Base-by-base conservation (phyloP, 2,113 vertebrate genomes). In the Albula glossodonta region DNA sequence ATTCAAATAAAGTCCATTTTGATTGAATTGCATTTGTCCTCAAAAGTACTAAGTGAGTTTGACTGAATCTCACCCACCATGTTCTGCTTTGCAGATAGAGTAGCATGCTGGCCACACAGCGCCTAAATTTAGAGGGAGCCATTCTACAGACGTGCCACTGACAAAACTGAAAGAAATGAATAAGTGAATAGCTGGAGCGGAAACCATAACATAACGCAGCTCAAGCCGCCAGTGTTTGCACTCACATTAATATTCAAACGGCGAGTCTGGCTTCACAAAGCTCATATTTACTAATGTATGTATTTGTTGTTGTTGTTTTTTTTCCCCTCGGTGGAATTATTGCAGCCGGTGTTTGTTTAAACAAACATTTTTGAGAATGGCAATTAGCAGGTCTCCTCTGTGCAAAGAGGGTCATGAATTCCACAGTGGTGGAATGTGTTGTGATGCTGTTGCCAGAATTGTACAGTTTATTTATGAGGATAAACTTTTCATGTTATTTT, bases 221-320 rank as follows among this genome's bases (percentile, higher is more conserved):
- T 48, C 70, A 83, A 74, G 7, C 88, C 88, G 90, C 86, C 85
- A 87, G 91, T 92, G 90, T 92, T 91, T 94, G 94, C 93, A 93
- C 92, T 90, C 82, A 81, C 91, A 94, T 95, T 92, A 94, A 94
- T 94, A 94, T 95, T 93, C 91, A 94, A 89, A 89, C 88, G 89
- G 82, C 77, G 82, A 83, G 88, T 85, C 86, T 86, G 89, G 87
- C 86, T 91, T 88, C 89, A 91, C 90, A 91, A 91, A 91, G 89
- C 88, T 92, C 90, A 87, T 85, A 89, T 92, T 93, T 87, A 90
- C 90, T 92, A 90, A 91, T 93, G 92, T 93, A 94, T 94, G 93
- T 92, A 94, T 92, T 86, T 87, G 90, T 89, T 19, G 87, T 87
- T 92, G 93, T 90, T 93, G 91, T 74, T 31, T 74, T 74, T 74